Evolutionary conservation across 2,888 invertebrate species (phyloP).

Genomic region (Tenodera sinensis): DNA sequence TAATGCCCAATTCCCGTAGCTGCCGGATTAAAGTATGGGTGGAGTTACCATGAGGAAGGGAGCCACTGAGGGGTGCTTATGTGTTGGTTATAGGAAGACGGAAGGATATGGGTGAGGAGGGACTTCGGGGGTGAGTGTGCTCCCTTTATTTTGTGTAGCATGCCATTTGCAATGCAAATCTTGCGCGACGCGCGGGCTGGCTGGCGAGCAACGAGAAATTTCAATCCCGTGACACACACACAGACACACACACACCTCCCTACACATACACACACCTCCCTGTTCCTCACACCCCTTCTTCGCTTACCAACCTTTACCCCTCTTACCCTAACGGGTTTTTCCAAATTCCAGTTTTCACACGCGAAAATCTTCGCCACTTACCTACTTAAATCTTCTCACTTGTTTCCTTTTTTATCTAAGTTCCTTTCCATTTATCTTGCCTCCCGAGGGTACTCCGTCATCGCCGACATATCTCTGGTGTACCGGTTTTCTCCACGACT

Average conservation of each 20-base stretch:
- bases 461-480: background rate
- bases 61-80: background rate
- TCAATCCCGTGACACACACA: conserved; percentile 11
- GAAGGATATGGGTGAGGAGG: background rate
- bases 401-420: background rate
- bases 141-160: conserved; percentile 21
- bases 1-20: conserved; percentile 15
- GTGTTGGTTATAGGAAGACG: conserved; percentile 2
- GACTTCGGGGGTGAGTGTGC: background rate
- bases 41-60: background rate
- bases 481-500: background rate
- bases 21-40: conserved; percentile 8
- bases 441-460: background rate
- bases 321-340: background rate
- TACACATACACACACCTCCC: background rate
- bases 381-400: conserved; percentile 24
- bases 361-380: conserved; percentile 22
- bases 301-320: background rate
- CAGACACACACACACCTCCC: background rate
- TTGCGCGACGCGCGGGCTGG: conserved; percentile 1
- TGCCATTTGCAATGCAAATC: conserved; percentile 28
- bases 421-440: background rate
- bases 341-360: conserved; percentile 22
- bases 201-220: conserved; percentile 13
- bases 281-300: background rate